Conservation (phyloP, 2,113 vertebrate genomes). For the Sphaerodactylus townsendi region DNA sequence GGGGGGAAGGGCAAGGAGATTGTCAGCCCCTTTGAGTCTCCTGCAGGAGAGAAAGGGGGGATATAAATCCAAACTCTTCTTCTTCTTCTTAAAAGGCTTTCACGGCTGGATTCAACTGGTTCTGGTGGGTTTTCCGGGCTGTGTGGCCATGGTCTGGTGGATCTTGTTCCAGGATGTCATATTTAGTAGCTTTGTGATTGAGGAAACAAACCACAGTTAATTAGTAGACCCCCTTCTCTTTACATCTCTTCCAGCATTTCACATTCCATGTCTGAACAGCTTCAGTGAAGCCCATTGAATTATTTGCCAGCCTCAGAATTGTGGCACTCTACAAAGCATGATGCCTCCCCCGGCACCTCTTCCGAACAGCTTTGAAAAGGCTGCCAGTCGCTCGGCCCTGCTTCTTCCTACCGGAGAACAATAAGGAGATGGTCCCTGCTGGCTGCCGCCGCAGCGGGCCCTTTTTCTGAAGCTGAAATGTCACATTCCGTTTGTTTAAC, state of each 20-base stretch:
- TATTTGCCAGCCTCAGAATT: slow-evolving; percentile 40
- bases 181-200: slow-evolving; percentile 29
- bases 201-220: not conserved
- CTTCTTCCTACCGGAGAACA: slow-evolving; percentile 42
- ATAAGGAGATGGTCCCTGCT: slow-evolving; percentile 19
- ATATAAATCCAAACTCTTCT: too few species aligned
- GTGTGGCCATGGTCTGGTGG: too few species aligned
- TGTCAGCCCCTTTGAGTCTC: too few species aligned
- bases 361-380: slow-evolving; percentile 45
- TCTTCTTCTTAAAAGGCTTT: too few species aligned
- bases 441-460: slow-evolving; percentile 30
- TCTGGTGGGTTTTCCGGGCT: too few species aligned
- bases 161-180: slow-evolving; percentile 33
- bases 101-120: too few species aligned
- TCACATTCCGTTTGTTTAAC: slow-evolving; percentile 53
- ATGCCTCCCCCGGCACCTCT: slow-evolving; percentile 25
- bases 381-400: slow-evolving; percentile 44
- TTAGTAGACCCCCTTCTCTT: not conserved
- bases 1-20: too few species aligned
- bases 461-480: slow-evolving; percentile 8
- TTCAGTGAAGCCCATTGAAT: slow-evolving; percentile 63
- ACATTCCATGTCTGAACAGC: slow-evolving; percentile 51
- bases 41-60: too few species aligned
- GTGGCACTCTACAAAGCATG: slow-evolving; percentile 29
- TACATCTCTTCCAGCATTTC: slow-evolving; percentile 53